These are phyloP conservation scores for Aepyceros melampus DNA, from an alignment of 2,113 vertebrate species.

Conservation along the genomic window DNA sequence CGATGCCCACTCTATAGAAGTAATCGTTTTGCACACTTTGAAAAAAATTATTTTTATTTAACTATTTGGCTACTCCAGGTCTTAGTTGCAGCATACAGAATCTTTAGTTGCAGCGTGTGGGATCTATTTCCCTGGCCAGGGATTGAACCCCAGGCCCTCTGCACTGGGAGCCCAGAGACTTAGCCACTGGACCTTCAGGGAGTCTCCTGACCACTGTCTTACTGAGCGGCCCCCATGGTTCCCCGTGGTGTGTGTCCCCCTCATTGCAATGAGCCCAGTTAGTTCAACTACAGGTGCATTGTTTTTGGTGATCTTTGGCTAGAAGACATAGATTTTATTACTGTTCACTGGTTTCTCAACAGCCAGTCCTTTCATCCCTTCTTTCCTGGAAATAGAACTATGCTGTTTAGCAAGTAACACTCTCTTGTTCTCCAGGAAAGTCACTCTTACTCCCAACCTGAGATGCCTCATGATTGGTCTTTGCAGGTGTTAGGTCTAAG, in stretches of 20 bases:
- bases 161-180: background rate
- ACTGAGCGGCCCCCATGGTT: background rate
- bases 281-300: background rate
- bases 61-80: background rate
- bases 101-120: background rate
- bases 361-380: background rate
- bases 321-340: background rate
- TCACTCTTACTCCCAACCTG: background rate
- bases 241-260: background rate
- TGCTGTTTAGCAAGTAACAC: background rate
- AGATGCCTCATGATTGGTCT: background rate
- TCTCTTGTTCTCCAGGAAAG: background rate
- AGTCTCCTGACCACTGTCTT: background rate
- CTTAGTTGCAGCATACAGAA: background rate
- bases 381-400: background rate
- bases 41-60: background rate
- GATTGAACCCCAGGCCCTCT: background rate
- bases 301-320: background rate
- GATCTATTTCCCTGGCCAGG: background rate
- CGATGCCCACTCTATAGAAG: background rate
- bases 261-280: background rate
- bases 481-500: background rate
- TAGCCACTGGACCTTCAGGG: background rate
- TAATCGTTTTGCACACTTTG: background rate
- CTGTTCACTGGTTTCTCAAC: background rate